Base-by-base conservation (phyloP, 2,797 vertebrate species). In the Remorina albescens region DNA sequence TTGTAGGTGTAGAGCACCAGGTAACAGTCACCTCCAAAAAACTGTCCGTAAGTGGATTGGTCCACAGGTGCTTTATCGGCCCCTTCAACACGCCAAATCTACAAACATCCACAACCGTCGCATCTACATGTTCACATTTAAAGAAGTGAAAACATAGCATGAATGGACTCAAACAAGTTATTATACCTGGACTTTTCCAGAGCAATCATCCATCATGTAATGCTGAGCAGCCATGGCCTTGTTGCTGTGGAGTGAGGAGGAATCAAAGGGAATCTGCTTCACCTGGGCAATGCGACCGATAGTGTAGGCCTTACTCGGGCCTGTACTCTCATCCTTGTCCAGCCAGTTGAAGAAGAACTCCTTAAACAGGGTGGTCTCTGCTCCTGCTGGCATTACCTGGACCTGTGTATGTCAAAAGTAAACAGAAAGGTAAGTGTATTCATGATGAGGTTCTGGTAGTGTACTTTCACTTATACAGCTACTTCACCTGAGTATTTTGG, bases 21-120 rank as follows among this genome's bases (percentile, higher is more conserved):
- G 86, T 96, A 96, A 65, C 94, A 95, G 90, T 95, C 95, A 23
- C 95, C 95, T 74, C 95, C 95, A 66, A 65, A 95, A 85, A 96
- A 95, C 44, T 95, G 93, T 12, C 94, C 94, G 5, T 93, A 77
- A 13, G 8, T 83, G 50, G 88, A 87, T 1, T 62, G 21, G 6
- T 95, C 90, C 73, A 95, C 89, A 1, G 67, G 32, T 1, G 82
- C 87, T 74, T 86, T 93, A 0, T 88, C 79, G 0, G 74, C 49
- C 3, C 59, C 80, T 65, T 95, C 95, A 58, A 96, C 85, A 26
- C 94, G 94, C 94, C 94, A 96, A 26, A 95, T 89, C 95, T 96
- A 51, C 32, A 76, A 2, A 86, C n/a, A 84, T 4, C 8, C 64
- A 74, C 10, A 54, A 66, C 0, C 16, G 25, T 67, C 34, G 76